Percentiles rank a stretch among this genome's conserved stretches.
These are phyloP conservation scores for Littorina saxatilis DNA, from an alignment of 1,140 invertebrate species.

Conservation along the genomic window DNA sequence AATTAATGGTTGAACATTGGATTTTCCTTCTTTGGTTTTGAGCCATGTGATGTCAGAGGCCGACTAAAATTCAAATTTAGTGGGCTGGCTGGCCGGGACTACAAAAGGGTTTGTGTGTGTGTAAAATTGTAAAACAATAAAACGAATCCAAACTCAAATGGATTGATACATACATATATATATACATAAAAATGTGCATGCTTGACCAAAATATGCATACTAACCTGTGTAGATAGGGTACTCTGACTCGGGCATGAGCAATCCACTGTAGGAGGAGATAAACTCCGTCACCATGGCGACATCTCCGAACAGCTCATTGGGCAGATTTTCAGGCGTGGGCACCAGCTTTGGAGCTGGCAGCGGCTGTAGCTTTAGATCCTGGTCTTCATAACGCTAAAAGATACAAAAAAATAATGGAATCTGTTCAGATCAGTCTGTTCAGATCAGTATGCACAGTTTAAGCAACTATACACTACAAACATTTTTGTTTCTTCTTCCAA, in stretches of 20 bases:
- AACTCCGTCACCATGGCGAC: constrained; percentile 74
- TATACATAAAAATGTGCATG: too few species aligned
- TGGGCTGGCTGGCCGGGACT: too few species aligned
- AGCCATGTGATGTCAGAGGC: too few species aligned
- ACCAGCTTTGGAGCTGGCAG: constrained; percentile 71
- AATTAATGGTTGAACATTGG: too few species aligned
- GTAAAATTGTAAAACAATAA: too few species aligned
- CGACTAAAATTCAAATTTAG: too few species aligned
- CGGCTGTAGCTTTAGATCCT: constrained; percentile 63
- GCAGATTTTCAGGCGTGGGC: constrained; percentile 70
- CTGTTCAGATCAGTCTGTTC: background rate
- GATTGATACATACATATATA: too few species aligned
- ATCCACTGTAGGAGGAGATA: constrained; percentile 69
- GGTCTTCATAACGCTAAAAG: constrained; percentile 68
- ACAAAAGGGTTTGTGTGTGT: too few species aligned
- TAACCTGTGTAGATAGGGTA: constrained; percentile 69
- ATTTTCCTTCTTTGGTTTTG: too few species aligned
- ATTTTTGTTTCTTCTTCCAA: background rate
- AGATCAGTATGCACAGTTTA: background rate
- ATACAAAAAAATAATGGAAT: background rate
- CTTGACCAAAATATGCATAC: too few species aligned
- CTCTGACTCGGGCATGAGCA: constrained; percentile 73
- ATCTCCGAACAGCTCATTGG: constrained; percentile 74
- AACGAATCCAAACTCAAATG: too few species aligned
- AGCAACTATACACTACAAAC: background rate